Base-by-base conservation (phyloP, 2,888 invertebrate genomes). In the Erebia aethiops region DNA sequence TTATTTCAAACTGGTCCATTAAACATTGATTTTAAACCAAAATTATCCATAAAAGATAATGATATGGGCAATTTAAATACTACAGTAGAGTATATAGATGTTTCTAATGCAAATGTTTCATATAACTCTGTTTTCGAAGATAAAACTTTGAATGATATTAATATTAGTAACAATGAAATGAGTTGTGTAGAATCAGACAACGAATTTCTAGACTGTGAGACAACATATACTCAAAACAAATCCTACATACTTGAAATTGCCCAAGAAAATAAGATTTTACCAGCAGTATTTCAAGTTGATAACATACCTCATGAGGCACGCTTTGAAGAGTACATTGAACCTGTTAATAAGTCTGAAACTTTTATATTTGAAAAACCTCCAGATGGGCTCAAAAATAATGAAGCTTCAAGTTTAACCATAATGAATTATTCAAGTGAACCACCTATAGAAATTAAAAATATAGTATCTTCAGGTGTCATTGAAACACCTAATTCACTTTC, bases 151-250 rank as follows among this genome's bases (percentile, higher is more conserved):
- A 81, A 81, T 26, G 79, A 84, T 26, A 69, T 74, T 56, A 75
- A 79, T 70, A 49, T 46, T 41, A 68, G 60, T 66, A 57, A 62
- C 67, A 63, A 49, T 67, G 80, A 81, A 67, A 63, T 68, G 68
- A 72, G 76, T 73, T 71, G 78, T 65, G 71, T 73, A 46, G 91
- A 92, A 72, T 91, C 92, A 7, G 92, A 92, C 74, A 79, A 84
- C 79, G 92, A 92, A 74, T 92, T 92, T 87, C 77, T 89, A 54
- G 92, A 93, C 74, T 92, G 92, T 82, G 92, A 92, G 81, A 87
- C 90, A 67, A 90, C 89, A 76, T 85, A 91, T 73, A 84, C 82
- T n/a, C 87, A 87, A 74, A 83, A 82, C 80, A 85, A 86, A 65
- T 79, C 41, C 2, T 46, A 26, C n/a, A 8, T 43, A 52, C 58